phyloP scores from a whole-genome alignment of 2,888 invertebrate genomes.

The Hirudinaria manillensis region DNA sequence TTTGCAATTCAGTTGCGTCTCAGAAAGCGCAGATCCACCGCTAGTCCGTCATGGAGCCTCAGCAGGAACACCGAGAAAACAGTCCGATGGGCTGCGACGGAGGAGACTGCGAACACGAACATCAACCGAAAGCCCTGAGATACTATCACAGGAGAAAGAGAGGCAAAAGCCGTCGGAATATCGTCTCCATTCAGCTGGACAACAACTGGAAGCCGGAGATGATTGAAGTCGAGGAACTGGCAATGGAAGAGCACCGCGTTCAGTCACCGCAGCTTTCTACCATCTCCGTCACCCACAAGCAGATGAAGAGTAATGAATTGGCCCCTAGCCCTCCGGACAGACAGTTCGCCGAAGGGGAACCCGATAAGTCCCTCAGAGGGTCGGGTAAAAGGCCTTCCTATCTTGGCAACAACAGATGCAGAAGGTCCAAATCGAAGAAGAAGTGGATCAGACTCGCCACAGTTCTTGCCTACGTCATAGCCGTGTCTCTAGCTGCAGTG shows the following conservation, averaged over 20 bases:
- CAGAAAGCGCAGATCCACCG: too few relatives aligned
- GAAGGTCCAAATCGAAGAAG: conserved; percentile 57
- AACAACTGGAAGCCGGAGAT: neutral
- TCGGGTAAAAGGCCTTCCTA: conserved; percentile 40
- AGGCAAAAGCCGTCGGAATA: neutral
- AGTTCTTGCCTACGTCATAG: conserved; percentile 85
- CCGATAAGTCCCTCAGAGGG: neutral
- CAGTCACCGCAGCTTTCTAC: neutral
- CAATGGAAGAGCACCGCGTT: neutral
- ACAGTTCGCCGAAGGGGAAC: too few relatives aligned
- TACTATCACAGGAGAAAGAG: neutral
- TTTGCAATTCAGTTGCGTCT: too few relatives aligned
- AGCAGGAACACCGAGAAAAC: too few relatives aligned
- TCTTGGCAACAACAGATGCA: conserved; percentile 38
- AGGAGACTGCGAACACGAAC: too few relatives aligned
- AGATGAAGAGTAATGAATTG: too few relatives aligned
- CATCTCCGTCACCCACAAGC: too few relatives aligned
- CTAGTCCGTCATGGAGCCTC: too few relatives aligned
- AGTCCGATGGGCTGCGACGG: too few relatives aligned
- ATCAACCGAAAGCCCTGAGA: neutral
- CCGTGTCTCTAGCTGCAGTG: conserved; percentile 86
- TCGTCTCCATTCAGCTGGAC: neutral
- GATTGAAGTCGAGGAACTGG: neutral
- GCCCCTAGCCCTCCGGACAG: too few relatives aligned
- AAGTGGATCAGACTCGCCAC: conserved; percentile 84